Evolutionary conservation across 1,140 invertebrate genomes (phyloP), one percentile per base, ranked within the genome.

Genomic region (Micrasema minimum): DNA sequence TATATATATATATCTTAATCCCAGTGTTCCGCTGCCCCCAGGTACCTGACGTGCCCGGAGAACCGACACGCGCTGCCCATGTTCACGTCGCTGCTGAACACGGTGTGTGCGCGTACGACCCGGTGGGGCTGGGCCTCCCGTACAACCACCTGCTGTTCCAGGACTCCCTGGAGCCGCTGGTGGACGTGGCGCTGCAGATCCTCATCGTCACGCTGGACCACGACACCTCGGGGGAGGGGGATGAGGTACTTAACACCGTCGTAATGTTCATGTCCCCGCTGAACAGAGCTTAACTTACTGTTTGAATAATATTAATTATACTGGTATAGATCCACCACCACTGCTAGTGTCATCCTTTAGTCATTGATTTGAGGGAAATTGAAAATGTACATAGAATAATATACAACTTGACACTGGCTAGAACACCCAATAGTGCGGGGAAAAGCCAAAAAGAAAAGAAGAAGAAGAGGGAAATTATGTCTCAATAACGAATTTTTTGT

Each of bases 61-160:
- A 90, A 90, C 77, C 82, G 89, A 61, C 97, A 99, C 85, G 97
- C 97, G 6, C 83, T 99, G 57, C 98, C 98, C 0, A 88, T 99
- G 81, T 99, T 99, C 81, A 99, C 98, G 0, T 99, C 98, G 0
- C 85, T 99, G 1, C 81, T 99, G 69, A 99, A 99, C 83, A 93
- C 96, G 1, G 94, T 99, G 14, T 99, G 14, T 98, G 96, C 82
- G 92, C 96, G 0, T 99, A 99, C 81, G 96, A 99, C 86, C 98
- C 98, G 0, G 94, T 98, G 23, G 97, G 97, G 3, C 90, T 97
- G 72, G 97, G 97, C 2, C 87, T 99, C 43, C 98, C 98, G 0
- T 99, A 99, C 83, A 99, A 99, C 85, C 97, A 99, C 82, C 86
- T 99, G 23, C 81, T 99, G 66, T 99, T 99, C 77, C 90, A 89